A percentile compares a stretch with the other conserved stretches of the same genome.
Evolutionary conservation across 2,888 invertebrate species (phyloP).

Genomic region (Ophion obscuratus): DNA sequence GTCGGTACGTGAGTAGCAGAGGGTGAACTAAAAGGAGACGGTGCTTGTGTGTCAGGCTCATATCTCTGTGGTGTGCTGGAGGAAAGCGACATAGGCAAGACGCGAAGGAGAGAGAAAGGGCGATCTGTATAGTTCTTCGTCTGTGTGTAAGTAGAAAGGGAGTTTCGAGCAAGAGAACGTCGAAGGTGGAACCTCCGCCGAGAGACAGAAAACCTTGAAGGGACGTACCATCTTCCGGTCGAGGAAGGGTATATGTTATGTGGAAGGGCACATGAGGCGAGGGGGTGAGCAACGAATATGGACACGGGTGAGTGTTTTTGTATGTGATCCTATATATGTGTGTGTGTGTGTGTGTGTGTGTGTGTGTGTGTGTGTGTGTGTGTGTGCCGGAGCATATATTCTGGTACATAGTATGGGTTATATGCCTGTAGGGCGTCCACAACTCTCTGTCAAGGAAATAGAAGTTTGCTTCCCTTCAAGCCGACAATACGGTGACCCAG

Average conservation of each 20-base stretch:
- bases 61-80: constrained; percentile 48
- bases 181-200: constrained; percentile 70
- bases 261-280: constrained; percentile 57
- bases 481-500: constrained; percentile 71
- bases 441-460: constrained; percentile 69
- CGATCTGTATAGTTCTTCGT: constrained; percentile 49
- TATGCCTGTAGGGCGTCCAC: constrained; percentile 63
- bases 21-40: constrained; percentile 56
- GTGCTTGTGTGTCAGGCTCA: constrained; percentile 59
- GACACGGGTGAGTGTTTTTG: neutral
- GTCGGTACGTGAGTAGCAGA: constrained; percentile 49
- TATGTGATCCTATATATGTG: neutral
- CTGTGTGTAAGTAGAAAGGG: constrained; percentile 55
- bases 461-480: constrained; percentile 68
- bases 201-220: constrained; percentile 73
- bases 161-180: constrained; percentile 58
- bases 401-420: constrained; percentile 45
- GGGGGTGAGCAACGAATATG: constrained; percentile 54
- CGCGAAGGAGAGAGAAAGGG: constrained; percentile 27
- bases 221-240: constrained; percentile 68
- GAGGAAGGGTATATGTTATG: constrained; percentile 60
- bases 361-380: neutral
- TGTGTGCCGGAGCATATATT: neutral
- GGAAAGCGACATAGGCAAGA: constrained; percentile 43
- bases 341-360: neutral